Percentiles rank a stretch among this genome's conserved stretches.
Conservation (phyloP, 2,888 invertebrate species). For the Formica aserva region DNA sequence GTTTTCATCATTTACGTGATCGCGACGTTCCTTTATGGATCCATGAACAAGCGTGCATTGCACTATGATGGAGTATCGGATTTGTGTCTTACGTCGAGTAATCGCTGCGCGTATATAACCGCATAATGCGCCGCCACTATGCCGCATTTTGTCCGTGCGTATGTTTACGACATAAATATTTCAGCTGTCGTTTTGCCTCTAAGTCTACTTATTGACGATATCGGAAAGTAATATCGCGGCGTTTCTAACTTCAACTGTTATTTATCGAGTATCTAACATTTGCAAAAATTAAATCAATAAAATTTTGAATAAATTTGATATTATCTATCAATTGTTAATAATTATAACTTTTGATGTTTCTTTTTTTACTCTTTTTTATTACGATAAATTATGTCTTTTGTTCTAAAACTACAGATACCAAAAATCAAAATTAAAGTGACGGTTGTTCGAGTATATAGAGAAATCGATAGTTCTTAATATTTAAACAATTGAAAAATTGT, state of each 20-base stretch:
- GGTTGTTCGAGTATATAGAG: neutral
- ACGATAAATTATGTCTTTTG: neutral
- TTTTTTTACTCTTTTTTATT: neutral
- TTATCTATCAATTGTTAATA: neutral
- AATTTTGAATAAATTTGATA: neutral
- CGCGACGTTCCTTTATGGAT: conserved; percentile 74
- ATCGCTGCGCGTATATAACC: conserved; percentile 65
- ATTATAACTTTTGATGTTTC: neutral
- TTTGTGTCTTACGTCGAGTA: conserved; percentile 72
- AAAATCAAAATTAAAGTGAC: neutral
- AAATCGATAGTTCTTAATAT: neutral
- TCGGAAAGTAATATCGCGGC: conserved; percentile 39
- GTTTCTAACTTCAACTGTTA: neutral
- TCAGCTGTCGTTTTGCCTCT: conserved; percentile 32
- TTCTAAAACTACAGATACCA: neutral
- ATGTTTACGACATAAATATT: conserved; percentile 47
- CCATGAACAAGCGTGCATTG: conserved; percentile 70
- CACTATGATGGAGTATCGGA: conserved; percentile 71
- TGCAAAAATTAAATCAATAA: neutral
- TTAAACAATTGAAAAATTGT: neutral
- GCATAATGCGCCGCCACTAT: conserved; percentile 47
- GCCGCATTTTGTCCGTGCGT: conserved; percentile 24
- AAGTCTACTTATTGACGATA: conserved; percentile 35
- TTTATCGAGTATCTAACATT: conserved; percentile 11
- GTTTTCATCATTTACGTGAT: conserved; percentile 76